These are phyloP conservation scores for Drosophila melanosoma DNA, from an alignment of 2,888 invertebrate genomes.

Conservation along the genomic window DNA sequence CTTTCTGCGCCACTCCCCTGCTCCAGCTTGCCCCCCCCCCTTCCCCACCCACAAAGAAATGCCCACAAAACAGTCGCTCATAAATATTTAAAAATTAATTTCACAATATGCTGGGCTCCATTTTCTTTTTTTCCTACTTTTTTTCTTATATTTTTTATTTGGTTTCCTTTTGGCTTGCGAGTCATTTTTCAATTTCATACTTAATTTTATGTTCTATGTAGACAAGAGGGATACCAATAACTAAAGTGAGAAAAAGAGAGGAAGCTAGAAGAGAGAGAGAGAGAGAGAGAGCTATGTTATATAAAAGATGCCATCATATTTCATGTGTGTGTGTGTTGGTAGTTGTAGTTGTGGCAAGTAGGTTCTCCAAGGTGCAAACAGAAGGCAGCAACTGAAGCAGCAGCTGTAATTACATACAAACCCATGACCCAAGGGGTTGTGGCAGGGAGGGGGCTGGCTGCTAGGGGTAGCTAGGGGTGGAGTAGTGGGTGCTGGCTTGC, in stretches of 20 bases:
- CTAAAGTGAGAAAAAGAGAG: slow-evolving; percentile 1
- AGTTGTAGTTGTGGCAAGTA: slow-evolving; percentile 9
- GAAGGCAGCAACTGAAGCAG: slow-evolving; percentile 36
- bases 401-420: slow-evolving; percentile 69
- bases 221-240: slow-evolving; percentile 3
- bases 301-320: slow-evolving; percentile 72
- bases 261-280: not conserved
- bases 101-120: slow-evolving; percentile 70
- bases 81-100: slow-evolving; percentile 84
- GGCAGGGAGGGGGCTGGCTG: not conserved
- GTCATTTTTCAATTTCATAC: slow-evolving; percentile 81
- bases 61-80: slow-evolving; percentile 61
- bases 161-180: slow-evolving; percentile 39
- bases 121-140: slow-evolving; percentile 17
- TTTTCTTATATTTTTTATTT: not conserved
- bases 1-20: not conserved
- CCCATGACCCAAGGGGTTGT: not conserved
- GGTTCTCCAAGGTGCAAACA: slow-evolving; percentile 67
- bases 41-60: slow-evolving; percentile 56
- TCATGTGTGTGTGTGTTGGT: slow-evolving; percentile 38
- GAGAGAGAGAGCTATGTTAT: slow-evolving; percentile 37
- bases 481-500: slow-evolving; percentile 1
- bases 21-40: not conserved
- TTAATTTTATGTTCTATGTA: slow-evolving; percentile 74
- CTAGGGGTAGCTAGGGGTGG: not conserved